Conservation (phyloP, 2,797 vertebrate species). For the Calcarius lapponicus region DNA sequence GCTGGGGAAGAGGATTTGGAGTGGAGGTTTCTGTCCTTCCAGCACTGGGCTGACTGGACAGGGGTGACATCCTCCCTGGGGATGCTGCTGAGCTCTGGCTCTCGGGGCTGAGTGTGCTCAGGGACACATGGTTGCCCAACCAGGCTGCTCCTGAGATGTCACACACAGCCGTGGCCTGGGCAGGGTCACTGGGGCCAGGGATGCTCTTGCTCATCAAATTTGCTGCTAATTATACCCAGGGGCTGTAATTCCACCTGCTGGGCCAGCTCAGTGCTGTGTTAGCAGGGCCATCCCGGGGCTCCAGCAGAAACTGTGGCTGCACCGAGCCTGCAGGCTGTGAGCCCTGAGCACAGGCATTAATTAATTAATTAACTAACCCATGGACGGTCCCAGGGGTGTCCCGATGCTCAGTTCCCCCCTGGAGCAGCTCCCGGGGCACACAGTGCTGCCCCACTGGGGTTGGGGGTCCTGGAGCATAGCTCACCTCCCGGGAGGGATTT, state of each 20-base stretch:
- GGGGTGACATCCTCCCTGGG: background rate
- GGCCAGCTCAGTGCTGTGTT: background rate
- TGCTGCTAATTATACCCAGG: background rate
- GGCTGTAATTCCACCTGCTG: background rate
- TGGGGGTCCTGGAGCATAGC: background rate
- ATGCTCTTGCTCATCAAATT: background rate
- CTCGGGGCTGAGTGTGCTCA: rapidly evolving
- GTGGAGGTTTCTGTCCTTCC: background rate
- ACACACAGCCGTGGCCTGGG: background rate
- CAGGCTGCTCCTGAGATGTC: background rate
- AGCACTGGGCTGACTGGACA: rapidly evolving
- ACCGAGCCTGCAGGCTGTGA: background rate
- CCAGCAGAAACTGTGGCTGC: background rate
- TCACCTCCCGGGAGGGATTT: background rate
- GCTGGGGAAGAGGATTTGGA: background rate
- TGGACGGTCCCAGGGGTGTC: background rate
- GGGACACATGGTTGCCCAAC: rapidly evolving
- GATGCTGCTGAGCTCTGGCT: background rate
- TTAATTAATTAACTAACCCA: background rate
- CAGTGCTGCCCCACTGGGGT: background rate
- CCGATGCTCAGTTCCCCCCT: background rate
- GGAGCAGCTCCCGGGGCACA: background rate
- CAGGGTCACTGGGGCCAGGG: background rate
- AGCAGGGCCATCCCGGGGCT: background rate
- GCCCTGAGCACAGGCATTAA: background rate